Conservation (phyloP, 2,888 invertebrate species). For the Dryocosmus kuriphilus region DNA sequence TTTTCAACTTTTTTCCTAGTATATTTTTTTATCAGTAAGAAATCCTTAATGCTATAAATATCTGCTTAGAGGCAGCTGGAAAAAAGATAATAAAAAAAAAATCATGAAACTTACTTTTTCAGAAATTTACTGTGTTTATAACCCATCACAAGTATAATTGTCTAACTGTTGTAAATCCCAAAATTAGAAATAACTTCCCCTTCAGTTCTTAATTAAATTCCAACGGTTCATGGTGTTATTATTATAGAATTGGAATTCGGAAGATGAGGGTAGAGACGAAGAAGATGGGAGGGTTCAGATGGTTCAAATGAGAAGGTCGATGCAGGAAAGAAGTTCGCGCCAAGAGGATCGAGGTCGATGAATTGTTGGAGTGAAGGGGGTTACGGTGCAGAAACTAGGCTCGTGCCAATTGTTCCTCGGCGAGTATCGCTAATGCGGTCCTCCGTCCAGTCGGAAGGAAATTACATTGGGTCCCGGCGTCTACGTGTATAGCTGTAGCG, state of each 20-base stretch:
- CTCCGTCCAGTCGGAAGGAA: conserved; percentile 68
- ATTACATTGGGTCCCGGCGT: conserved; percentile 62
- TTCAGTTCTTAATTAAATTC: no score
- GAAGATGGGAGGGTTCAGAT: conserved; percentile 37
- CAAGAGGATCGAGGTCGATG: conserved; percentile 26
- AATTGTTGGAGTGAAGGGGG: conserved; percentile 30
- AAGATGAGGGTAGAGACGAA: conserved; percentile 2
- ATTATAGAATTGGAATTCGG: not conserved
- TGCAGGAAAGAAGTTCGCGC: conserved; percentile 36
- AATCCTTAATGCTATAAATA: no score
- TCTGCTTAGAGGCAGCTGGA: no score
- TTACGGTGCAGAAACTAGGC: conserved; percentile 55
- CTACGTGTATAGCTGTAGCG: conserved; percentile 22
- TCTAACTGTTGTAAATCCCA: no score
- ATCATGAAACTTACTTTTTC: no score
- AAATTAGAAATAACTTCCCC: no score
- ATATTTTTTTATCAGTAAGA: no score
- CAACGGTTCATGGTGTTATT: not conserved
- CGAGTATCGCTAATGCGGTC: conserved; percentile 68
- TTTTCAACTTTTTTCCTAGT: no score
- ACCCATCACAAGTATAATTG: no score
- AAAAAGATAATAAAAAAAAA: no score
- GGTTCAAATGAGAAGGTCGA: conserved; percentile 17
- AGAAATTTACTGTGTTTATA: no score
- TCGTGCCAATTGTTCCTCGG: conserved; percentile 50